Evolutionary conservation across 2,113 vertebrate genomes (phyloP).

Genomic region (Anolis sagrei): DNA sequence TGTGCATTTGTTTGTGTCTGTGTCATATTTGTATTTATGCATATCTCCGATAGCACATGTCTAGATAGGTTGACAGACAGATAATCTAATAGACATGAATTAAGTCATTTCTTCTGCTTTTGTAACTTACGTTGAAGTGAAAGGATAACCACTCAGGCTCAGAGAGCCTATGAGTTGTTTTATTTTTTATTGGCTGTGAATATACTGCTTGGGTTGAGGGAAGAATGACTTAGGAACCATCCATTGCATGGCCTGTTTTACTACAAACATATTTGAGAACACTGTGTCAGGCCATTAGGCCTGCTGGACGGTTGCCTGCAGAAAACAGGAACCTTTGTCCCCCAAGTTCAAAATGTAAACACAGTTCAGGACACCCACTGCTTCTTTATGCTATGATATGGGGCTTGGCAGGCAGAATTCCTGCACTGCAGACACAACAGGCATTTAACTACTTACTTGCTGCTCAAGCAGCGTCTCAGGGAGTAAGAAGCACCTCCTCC

Average conservation of each 20-base stretch:
- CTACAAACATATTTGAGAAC: conserved; percentile 11
- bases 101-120: conserved; percentile 4
- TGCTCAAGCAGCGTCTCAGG: conserved; percentile 91
- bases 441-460: conserved; percentile 81
- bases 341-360: background rate
- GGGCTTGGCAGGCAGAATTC: background rate
- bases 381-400: background rate
- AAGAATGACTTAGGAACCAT: background rate
- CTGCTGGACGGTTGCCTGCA: background rate
- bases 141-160: background rate
- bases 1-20: background rate
- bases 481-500: conserved; percentile 96
- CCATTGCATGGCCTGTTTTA: conserved; percentile 14
- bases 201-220: background rate
- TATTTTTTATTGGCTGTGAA: conserved; percentile 34
- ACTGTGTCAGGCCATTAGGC: background rate
- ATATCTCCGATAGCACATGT: background rate
- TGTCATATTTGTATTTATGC: background rate
- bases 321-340: conserved; percentile 15
- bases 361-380: background rate
- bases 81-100: background rate
- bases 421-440: conserved; percentile 12
- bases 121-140: background rate
- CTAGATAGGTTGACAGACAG: no score
- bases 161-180: background rate